Evolutionary conservation across 2,797 vertebrate species (phyloP).

Genomic region (Cheirogaleus major): DNA sequence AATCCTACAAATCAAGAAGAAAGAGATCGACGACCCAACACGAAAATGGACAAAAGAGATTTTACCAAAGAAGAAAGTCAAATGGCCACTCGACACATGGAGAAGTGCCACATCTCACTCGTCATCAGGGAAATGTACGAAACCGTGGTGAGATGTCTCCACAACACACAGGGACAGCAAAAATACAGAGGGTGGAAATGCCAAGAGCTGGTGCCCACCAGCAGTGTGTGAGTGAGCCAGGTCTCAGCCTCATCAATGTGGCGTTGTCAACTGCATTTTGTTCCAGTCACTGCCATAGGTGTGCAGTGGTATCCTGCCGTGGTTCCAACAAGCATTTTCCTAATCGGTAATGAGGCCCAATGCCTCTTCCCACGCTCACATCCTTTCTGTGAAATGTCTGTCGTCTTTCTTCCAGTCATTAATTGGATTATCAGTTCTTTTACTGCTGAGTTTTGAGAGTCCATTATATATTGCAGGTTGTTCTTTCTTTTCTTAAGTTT

Average conservation of each 20-base stretch:
- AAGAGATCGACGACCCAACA: neutral
- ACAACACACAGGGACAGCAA: accelerated
- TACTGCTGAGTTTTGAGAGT: neutral
- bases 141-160: accelerated
- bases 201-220: too few species aligned
- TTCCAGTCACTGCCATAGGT: neutral
- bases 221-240: accelerated
- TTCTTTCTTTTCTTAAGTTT: neutral
- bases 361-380: accelerated
- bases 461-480: neutral
- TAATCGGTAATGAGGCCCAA: neutral
- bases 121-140: neutral
- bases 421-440: neutral
- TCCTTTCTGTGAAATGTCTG: neutral
- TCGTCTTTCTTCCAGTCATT: neutral
- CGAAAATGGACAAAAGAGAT: neutral
- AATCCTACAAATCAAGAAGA: neutral
- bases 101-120: too few species aligned
- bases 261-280: neutral
- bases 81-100: too few species aligned
- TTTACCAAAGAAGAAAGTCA: neutral
- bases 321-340: accelerated
- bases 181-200: neutral
- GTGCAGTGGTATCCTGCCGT: accelerated
- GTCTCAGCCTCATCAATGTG: neutral